Evolutionary conservation across 2,888 invertebrate species (phyloP), one percentile per base, ranked within the genome.

Genomic region (Chaitophorus viminalis): DNA sequence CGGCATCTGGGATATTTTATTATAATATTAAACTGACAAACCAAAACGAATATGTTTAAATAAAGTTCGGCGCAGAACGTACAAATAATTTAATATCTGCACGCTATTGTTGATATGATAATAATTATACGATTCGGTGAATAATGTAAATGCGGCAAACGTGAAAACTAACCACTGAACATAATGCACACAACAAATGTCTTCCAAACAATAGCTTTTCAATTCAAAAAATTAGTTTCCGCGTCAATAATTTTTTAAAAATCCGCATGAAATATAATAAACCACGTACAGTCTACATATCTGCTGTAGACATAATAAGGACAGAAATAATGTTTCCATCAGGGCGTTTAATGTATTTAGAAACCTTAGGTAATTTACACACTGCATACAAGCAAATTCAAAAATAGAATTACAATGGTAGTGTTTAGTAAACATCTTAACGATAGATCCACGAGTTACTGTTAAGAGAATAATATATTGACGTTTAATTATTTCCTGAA

Each of bases 191-290:
- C 76, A 39, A n/a, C 72, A 76, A 82, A 84, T 76, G 83, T 36
- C 60, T 84, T 84, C 75, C 83, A 65, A 84, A 84, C 83, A 84
- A 84, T 84, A 76, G 83, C 75, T 84, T 84, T 84, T 76, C 39
- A 84, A 74, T 84, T 76, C 75, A 25, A 83, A 83, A 83, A 84
- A 84, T 76, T 84, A 76, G 65, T 76, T 84, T 84, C 83, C 65
- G 8, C 83, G 75, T 84, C 83, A 76, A 84, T 76, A 84, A 84
- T 65, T 84, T 81, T 11, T 1, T n/a, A 21, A 74, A 76, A 76
- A 65, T 75, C 65, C 75, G 39, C 75, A 46, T 25, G 31, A 65
- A 75, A 65, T 65, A 76, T 76, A 76, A 84, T 76, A 84, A 84
- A 31, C 65, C 75, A 76, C 83, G 76, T 60, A 65, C 75, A 39